These are phyloP conservation scores for Nezara viridula DNA, from an alignment of 2,888 invertebrate species.

Conservation along the genomic window DNA sequence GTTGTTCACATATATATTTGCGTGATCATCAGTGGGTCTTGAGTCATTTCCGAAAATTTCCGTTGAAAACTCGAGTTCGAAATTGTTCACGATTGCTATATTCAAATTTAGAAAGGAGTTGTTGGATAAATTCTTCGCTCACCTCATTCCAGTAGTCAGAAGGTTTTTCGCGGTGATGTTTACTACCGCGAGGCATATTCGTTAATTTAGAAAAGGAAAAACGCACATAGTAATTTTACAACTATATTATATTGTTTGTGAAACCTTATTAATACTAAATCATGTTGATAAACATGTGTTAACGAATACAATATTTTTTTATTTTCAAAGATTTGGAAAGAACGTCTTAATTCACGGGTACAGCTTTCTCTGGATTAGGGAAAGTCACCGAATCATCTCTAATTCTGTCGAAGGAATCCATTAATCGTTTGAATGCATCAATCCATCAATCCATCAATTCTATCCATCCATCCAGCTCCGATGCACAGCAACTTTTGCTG, in stretches of 20 bases:
- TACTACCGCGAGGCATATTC: not conserved
- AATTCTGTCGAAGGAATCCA: no score
- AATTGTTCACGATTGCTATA: no score
- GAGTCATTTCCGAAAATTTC: no score
- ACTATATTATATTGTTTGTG: not conserved
- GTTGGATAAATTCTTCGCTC: no score
- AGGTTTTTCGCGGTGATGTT: not conserved
- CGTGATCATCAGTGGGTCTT: no score
- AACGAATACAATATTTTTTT: not conserved
- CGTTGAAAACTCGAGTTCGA: no score
- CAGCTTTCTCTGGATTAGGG: not conserved
- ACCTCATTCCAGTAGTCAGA: conserved; percentile 3
- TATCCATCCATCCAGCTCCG: no score
- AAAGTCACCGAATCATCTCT: not conserved
- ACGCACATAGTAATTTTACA: not conserved
- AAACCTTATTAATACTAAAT: not conserved
- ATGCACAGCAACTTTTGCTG: no score
- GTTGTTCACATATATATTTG: no score
- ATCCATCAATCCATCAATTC: not conserved
- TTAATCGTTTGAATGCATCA: not conserved
- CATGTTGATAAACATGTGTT: not conserved
- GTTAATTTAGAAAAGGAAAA: not conserved
- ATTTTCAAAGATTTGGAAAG: not conserved
- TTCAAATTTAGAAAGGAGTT: no score
- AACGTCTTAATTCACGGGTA: not conserved